Evolutionary conservation across 1,140 invertebrate species (phyloP), one percentile per base, ranked within the genome.

Genomic region (Pseudomyrmex flavicornis): DNA sequence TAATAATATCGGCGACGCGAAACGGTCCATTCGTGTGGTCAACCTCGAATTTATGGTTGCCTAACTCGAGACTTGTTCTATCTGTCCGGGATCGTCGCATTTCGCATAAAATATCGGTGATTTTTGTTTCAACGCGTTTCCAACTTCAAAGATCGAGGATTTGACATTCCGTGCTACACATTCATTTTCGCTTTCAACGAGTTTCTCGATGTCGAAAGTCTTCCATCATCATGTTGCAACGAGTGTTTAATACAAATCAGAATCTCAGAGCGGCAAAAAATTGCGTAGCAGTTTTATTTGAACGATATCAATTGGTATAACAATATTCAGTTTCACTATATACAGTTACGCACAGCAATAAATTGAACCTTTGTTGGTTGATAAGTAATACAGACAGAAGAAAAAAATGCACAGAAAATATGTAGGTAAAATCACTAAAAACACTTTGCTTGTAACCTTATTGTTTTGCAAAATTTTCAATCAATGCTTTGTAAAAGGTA

Each of bases 1-100:
- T 91, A 92, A 91, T 92, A 92, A 92, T 90, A 90, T 85, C 83
- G 86, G 63, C 63, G 75, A 72, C 83, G 80, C 86, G 85, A 87
- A 76, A 83, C 82, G 86, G 84, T 70, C 88, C 90, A 89, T 89
- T 85, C 83, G 89, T 82, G 85, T 70, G 90, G 88, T 63, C 87
- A 89, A 75, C 88, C 85, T 79, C 84, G 82, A 90, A 89, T 89
- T 89, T 89, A 89, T 87, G 83, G 82, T 87, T 63, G 56, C 88
- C 73, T 63, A 46, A 26, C 69, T 59, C 66, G 15, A 56, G 26
- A 52, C 52, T 52, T 44, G 44, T 52, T 20, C 35, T 44, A 15
- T 61, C 62, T 58, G 35, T 58, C 15, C 52, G 59, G 15, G 44
- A 59, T 83, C 65, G 58, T 26, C 58, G 50, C 70, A 52, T 82